Conservation (phyloP, 1,140 invertebrate species). For the Halyomorpha halys region DNA sequence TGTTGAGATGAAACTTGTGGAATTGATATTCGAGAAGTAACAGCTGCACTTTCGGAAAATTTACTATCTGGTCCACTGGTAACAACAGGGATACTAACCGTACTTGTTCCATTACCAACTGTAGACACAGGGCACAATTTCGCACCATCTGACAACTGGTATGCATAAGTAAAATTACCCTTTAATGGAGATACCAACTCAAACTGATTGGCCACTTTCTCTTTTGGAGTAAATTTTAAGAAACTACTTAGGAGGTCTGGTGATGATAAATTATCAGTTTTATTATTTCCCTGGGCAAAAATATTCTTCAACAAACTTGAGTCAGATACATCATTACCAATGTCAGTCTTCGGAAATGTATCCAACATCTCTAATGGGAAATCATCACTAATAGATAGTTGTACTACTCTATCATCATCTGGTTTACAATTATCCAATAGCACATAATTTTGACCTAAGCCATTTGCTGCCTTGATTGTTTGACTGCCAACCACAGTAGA, state of each 20-base stretch:
- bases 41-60: too few relatives aligned
- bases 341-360: background rate
- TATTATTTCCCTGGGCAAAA: background rate
- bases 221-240: background rate
- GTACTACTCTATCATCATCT: conserved; percentile 2
- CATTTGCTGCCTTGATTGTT: background rate
- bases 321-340: background rate
- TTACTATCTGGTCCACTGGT: too few relatives aligned
- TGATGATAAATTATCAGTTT: background rate
- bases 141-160: background rate
- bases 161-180: conserved; percentile 6
- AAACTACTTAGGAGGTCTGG: background rate
- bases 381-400: conserved; percentile 7
- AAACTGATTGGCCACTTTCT: background rate
- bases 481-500: background rate
- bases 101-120: too few relatives aligned
- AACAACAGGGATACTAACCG: too few relatives aligned
- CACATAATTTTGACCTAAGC: background rate
- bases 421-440: background rate
- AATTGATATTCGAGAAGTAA: too few relatives aligned
- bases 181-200: background rate
- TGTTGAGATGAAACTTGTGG: too few relatives aligned
- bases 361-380: background rate
- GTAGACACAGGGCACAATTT: background rate
- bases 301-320: too few relatives aligned